Evolutionary conservation across 2,797 vertebrate genomes (phyloP), one percentile per base, ranked within the genome.

Genomic region (Channallabes apus): DNA sequence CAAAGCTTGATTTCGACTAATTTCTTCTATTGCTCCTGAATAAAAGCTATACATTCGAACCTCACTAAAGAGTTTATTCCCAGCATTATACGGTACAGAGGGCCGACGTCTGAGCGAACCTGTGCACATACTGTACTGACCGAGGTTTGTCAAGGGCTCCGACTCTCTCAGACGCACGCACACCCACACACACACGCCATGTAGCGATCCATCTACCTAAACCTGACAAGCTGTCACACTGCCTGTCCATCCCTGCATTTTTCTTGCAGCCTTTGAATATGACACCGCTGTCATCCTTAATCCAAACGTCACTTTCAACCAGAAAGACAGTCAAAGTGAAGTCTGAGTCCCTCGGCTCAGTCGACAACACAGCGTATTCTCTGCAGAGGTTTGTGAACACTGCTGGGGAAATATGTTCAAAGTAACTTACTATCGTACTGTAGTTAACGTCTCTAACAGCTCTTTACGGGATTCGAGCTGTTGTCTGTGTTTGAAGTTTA

Each of bases 171-270:
- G 29, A 85, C 65, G 54, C 84, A 81, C 18, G 29, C 29, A 78
- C 65, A 46, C 54, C n/a, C 51, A 64, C n/a, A 1, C 80, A 61
- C 22, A 41, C 17, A 18, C 71, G 86, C 89, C 90, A 54, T 88
- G 92, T 86, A 91, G 88, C 87, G 92, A 91, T 92, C 91, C 90
- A 91, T 92, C 92, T 82, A 88, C 93, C 92, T 92, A 68, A 81
- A 86, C 89, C 88, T 91, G 94, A 94, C 94, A 95, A 91, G 90
- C 93, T 89, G 94, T 95, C 94, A 94, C 92, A 92, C 94, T 92
- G 90, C 87, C 94, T 95, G 94, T 93, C 91, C 89, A 86, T 90
- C 91, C 91, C 91, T 91, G 88, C 91, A 91, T 88, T 91, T 91
- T 91, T 91, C 90, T 89, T 90, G 76, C 91, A 93, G 90, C 90